Evolutionary conservation across 2,797 vertebrate species (phyloP), one percentile per base, ranked within the genome.

Genomic region (Harpagifer antarcticus): DNA sequence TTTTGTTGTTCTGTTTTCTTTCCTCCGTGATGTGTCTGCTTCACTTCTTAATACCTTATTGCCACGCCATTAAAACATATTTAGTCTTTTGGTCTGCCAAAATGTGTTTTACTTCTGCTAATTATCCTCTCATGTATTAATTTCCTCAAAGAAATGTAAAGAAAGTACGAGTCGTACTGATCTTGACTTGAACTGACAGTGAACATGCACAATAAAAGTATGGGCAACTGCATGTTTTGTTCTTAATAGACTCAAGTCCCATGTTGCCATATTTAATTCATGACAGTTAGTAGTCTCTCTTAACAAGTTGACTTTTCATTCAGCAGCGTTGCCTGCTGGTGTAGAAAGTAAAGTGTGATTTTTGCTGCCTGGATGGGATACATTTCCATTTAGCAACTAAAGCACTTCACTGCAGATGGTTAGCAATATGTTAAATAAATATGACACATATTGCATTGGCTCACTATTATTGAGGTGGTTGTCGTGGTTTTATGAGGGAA

Each of bases 401-500:
- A 63, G 7, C 2, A 52, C 23, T 42, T 31, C 40, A 68, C 16
- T 33, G 15, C 48, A 67, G 5, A 40, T 9, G 64, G 23, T 40
- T 31, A 31, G 31, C 19, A 33, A 42, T 45, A 48, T 72, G 40
- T 69, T 56, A 40, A 64, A 71, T 45, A 58, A 69, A 72, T 57
- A 33, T 58, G 20, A 74, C 37, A 76, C 43, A 67, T 31, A 40
- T 61, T 68, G 15, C 23, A 72, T 42, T 31, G 17, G 13, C 23
- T 58, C 19, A 49, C 23, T 63, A 37, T 33, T 40, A 37, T 16
- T 53, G 31, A 43, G 20, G 58, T 61, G 56, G 12, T 0, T 64
- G 23, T 64, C 48, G 68, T 54, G 5, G 68, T 65, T 74, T 63
- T 47, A 70, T 68, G 57, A 61, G 16, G 2, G 9, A 44, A 76